These are phyloP conservation scores for Vanessa cardui DNA, from an alignment of 2,888 invertebrate species.

Conservation along the genomic window DNA sequence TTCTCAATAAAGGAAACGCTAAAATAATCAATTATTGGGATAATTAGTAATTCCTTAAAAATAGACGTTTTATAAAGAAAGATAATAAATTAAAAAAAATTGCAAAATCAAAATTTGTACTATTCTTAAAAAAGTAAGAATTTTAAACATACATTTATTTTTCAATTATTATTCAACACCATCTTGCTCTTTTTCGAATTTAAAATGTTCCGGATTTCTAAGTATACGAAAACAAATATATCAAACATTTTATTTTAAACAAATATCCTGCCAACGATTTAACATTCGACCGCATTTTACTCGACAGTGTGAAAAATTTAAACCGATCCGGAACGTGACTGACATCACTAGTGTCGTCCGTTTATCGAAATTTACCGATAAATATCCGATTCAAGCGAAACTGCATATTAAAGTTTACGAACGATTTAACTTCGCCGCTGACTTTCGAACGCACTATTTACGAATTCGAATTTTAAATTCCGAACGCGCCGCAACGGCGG, in stretches of 20 bases:
- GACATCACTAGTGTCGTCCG: slow-evolving; percentile 57
- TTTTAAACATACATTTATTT: not conserved
- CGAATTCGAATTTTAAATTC: slow-evolving; percentile 72
- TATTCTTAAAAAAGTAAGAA: too few species aligned
- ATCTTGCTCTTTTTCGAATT: not conserved
- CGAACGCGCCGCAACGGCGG: slow-evolving; percentile 63
- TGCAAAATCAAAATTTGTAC: too few species aligned
- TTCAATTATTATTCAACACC: slow-evolving; percentile 1
- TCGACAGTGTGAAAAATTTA: slow-evolving; percentile 63
- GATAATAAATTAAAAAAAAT: too few species aligned
- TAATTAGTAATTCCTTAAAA: too few species aligned
- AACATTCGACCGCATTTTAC: slow-evolving; percentile 42
- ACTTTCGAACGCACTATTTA: slow-evolving; percentile 58
- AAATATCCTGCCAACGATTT: slow-evolving; percentile 9
- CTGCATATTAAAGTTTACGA: slow-evolving; percentile 68
- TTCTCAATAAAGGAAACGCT: too few species aligned
- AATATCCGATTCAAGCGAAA: slow-evolving; percentile 65
- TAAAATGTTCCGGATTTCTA: slow-evolving; percentile 12
- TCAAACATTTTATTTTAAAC: slow-evolving; percentile 11
- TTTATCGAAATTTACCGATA: slow-evolving; percentile 68
- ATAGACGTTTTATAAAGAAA: too few species aligned
- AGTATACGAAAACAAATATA: slow-evolving; percentile 42
- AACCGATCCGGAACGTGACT: slow-evolving; percentile 64
- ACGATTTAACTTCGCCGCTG: slow-evolving; percentile 76
- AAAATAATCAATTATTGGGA: too few species aligned